These are phyloP conservation scores for Polydrusus pterygomalis DNA, from an alignment of 2,888 invertebrate genomes.

Conservation along the genomic window DNA sequence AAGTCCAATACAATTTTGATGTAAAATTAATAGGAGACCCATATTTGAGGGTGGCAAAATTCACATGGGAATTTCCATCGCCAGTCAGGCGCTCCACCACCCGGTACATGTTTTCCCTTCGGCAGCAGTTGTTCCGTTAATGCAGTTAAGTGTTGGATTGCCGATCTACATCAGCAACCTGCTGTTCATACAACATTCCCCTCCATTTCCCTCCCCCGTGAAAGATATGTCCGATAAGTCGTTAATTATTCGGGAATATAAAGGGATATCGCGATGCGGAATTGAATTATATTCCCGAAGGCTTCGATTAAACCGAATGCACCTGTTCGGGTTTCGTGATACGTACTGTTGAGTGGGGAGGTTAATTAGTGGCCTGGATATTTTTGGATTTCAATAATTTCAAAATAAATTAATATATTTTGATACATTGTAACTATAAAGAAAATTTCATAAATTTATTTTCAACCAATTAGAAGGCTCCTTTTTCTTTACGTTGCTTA, in stretches of 20 bases:
- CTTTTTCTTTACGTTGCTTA: too few relatives aligned
- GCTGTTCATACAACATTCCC: neutral
- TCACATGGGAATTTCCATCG: too few relatives aligned
- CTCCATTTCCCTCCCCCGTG: slow-evolving; percentile 10
- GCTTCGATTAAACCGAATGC: slow-evolving; percentile 44
- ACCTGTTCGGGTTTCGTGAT: slow-evolving; percentile 30
- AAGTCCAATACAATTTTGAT: too few relatives aligned
- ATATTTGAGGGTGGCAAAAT: too few relatives aligned
- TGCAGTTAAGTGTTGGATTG: slow-evolving; percentile 23
- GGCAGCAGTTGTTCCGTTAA: slow-evolving; percentile 2
- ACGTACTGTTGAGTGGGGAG: slow-evolving; percentile 11
- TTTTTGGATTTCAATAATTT: neutral
- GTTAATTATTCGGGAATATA: slow-evolving; percentile 53
- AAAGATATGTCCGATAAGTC: slow-evolving; percentile 48
- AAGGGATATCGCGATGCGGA: slow-evolving; percentile 46
- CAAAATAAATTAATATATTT: too few relatives aligned
- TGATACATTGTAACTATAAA: too few relatives aligned
- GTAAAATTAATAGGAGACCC: too few relatives aligned
- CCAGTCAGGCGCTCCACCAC: too few relatives aligned
- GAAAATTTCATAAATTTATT: too few relatives aligned
- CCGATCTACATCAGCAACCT: slow-evolving; percentile 9
- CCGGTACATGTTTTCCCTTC: neutral
- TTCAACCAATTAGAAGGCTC: too few relatives aligned
- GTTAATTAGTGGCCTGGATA: slow-evolving; percentile 31
- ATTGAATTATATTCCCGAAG: slow-evolving; percentile 49